Conservation (phyloP, 2,888 invertebrate genomes). For the Aethes cnicana region DNA sequence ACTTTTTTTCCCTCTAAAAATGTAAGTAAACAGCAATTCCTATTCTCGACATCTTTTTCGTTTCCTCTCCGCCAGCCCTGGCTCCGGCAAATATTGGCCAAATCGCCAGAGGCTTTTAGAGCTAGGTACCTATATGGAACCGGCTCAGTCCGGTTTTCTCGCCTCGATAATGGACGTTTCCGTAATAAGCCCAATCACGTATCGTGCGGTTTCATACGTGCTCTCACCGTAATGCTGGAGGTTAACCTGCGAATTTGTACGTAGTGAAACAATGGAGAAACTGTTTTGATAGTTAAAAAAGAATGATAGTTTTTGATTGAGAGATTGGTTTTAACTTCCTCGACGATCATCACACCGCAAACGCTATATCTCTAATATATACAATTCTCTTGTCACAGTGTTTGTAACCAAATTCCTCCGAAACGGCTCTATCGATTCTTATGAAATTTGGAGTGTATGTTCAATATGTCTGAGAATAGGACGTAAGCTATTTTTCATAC, state of each 20-base stretch:
- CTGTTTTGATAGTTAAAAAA: too few species aligned
- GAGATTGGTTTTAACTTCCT: too few species aligned
- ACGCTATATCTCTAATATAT: too few species aligned
- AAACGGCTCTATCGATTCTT: too few species aligned
- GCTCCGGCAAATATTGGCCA: slow-evolving; percentile 24
- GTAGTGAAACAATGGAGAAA: too few species aligned
- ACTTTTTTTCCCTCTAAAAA: slow-evolving; percentile 16
- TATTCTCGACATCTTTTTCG: slow-evolving; percentile 28
- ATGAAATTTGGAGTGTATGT: too few species aligned
- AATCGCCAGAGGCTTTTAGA: slow-evolving; percentile 27
- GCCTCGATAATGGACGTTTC: slow-evolving; percentile 16
- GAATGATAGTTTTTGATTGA: too few species aligned
- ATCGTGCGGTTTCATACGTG: slow-evolving; percentile 18
- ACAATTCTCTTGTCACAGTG: too few species aligned
- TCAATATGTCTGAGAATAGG: too few species aligned
- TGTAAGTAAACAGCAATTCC: slow-evolving; percentile 23
- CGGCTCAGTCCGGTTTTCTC: slow-evolving; percentile 34
- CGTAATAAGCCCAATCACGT: slow-evolving; percentile 25
- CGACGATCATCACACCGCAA: too few species aligned
- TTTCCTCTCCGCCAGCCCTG: slow-evolving; percentile 15
- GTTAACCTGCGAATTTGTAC: slow-evolving; percentile 10
- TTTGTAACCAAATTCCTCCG: too few species aligned
- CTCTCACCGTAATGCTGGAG: slow-evolving; percentile 6
- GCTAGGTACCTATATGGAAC: slow-evolving; percentile 12
- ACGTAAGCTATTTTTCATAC: too few species aligned